These are phyloP conservation scores for Tricholauxania praeusta DNA, from an alignment of 2,888 invertebrate species.

Conservation along the genomic window DNA sequence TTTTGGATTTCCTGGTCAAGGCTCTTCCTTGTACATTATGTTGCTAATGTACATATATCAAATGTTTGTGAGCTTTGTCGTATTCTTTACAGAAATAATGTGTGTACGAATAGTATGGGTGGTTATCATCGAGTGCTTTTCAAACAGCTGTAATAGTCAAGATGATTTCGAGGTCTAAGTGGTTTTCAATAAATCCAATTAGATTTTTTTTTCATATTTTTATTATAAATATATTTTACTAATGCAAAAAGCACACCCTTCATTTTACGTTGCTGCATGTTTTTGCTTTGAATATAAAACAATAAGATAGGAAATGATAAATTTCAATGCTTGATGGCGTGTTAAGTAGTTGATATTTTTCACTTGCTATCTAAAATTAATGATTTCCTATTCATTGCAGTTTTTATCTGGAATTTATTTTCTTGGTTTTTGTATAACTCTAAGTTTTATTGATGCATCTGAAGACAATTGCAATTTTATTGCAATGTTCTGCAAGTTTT, in stretches of 20 bases:
- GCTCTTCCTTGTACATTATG: no score
- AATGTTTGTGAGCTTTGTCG: no score
- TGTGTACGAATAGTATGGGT: no score
- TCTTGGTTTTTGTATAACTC: not conserved
- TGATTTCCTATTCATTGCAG: slow-evolving; percentile 14
- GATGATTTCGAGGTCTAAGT: slow-evolving; percentile 32
- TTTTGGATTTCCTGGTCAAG: no score
- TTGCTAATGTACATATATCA: no score
- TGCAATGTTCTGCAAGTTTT: no score
- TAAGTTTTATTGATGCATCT: no score
- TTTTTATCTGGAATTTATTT: not conserved
- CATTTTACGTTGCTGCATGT: not conserved
- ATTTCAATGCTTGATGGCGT: not conserved
- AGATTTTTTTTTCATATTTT: slow-evolving; percentile 9
- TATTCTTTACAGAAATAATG: no score
- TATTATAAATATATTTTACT: not conserved
- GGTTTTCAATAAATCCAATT: slow-evolving; percentile 43
- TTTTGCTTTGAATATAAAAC: not conserved
- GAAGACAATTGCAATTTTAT: no score
- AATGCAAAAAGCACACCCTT: not conserved
- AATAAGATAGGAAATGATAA: not conserved
- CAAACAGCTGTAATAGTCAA: not conserved
- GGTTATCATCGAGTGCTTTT: no score
- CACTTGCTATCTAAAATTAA: not conserved
- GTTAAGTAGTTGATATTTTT: slow-evolving; percentile 4